Conservation (phyloP, 2,113 vertebrate genomes). For the Rhegmatorhina hoffmannsi region DNA sequence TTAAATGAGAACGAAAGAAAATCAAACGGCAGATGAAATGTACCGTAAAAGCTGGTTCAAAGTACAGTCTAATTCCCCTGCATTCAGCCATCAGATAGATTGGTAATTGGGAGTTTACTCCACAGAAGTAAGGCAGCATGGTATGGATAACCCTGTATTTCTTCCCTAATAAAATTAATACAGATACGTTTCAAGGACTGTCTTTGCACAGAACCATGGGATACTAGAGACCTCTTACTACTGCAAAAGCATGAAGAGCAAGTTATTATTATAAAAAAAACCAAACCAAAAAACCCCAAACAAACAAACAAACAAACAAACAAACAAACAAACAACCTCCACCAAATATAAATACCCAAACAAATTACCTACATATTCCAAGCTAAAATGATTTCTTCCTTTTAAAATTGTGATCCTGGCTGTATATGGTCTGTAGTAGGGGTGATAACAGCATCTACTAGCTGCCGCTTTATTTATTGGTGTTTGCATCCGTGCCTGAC, state of each 20-base stretch:
- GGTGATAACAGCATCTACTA: neutral
- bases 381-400: neutral
- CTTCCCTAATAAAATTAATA: neutral
- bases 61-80: conserved; percentile 64
- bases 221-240: neutral
- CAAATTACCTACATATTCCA: neutral
- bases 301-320: too few species aligned
- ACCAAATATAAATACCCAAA: neutral
- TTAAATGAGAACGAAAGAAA: conserved; percentile 72
- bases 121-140: conserved; percentile 33
- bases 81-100: conserved; percentile 50
- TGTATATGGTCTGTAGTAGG: neutral
- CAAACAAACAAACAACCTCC: too few species aligned
- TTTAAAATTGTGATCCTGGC: neutral
- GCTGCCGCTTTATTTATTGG: neutral
- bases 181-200: neutral
- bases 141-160: neutral
- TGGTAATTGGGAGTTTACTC: conserved; percentile 64
- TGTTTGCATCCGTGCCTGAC: neutral
- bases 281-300: neutral
- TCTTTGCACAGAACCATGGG: neutral
- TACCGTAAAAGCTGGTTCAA: conserved; percentile 67
- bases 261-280: neutral
- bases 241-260: neutral
- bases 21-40: conserved; percentile 67